A percentile compares a stretch with the other conserved stretches of the same genome.
phyloP scores from a whole-genome alignment of 1,140 invertebrate species.

The Trinorchestia longiramus region DNA sequence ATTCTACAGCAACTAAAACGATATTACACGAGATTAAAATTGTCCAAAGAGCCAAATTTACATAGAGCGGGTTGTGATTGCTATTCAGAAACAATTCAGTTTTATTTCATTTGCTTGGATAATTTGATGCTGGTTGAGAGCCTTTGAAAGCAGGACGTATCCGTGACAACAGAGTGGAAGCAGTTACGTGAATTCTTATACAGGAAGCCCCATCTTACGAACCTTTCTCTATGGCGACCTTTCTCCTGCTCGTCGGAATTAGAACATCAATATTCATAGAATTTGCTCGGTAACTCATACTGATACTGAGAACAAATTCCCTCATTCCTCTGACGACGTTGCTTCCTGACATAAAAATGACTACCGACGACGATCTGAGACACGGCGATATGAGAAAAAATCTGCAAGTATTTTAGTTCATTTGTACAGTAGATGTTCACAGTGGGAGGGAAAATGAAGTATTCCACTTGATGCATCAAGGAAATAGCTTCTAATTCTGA shows the following conservation, averaged over 20 bases:
- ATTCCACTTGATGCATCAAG: background rate
- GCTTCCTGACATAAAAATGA: background rate
- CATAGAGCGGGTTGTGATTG: background rate
- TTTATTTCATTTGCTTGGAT: background rate
- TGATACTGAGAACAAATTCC: background rate
- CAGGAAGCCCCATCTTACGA: background rate
- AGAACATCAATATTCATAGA: slow-evolving; percentile 2
- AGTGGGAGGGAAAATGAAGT: background rate
- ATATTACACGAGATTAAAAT: background rate
- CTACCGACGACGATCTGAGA: background rate
- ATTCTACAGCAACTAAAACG: background rate
- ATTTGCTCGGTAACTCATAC: background rate
- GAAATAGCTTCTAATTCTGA: background rate
- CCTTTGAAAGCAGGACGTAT: background rate
- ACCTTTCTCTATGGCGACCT: background rate
- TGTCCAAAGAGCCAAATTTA: background rate
- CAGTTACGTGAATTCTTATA: background rate
- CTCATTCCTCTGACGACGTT: background rate
- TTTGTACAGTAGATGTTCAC: background rate
- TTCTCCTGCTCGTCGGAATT: background rate
- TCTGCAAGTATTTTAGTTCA: background rate
- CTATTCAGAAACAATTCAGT: background rate
- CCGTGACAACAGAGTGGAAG: background rate
- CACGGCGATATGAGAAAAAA: background rate
- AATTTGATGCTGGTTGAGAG: background rate